A percentile compares a stretch with the other conserved stretches of the same genome.
Evolutionary conservation across 2,888 invertebrate species (phyloP).

Genomic region (Caenorhabditis wallacei): DNA sequence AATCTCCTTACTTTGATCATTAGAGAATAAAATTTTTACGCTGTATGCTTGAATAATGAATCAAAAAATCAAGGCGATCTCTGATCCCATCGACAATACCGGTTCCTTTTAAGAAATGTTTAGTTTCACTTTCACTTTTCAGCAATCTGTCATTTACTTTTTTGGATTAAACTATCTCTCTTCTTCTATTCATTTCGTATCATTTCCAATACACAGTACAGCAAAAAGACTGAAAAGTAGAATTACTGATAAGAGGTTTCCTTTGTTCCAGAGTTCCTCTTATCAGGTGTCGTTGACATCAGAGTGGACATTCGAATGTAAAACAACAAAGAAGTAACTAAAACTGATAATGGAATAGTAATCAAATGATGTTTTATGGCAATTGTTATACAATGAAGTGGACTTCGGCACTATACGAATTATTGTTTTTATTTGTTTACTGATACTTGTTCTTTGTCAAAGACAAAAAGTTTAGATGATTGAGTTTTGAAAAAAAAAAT

Average conservation of each 20-base stretch:
- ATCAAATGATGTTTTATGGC: slow-evolving; percentile 15
- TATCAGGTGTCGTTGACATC: slow-evolving; percentile 1
- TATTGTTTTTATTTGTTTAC: not conserved
- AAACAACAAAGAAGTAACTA: not conserved
- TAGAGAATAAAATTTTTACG: no score
- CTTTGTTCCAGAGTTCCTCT: slow-evolving; percentile 49
- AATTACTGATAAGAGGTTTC: slow-evolving; percentile 29
- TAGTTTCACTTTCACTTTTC: slow-evolving; percentile 43
- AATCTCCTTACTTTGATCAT: not conserved
- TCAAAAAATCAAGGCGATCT: not conserved
- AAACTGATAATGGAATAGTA: slow-evolving; percentile 1
- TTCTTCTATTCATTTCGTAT: slow-evolving; percentile 21
- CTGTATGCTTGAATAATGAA: not conserved
- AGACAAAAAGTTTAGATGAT: no score
- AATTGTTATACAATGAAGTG: not conserved
- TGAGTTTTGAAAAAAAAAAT: no score
- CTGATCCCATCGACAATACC: slow-evolving; percentile 17
- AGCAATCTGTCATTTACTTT: not conserved
- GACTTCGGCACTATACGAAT: not conserved
- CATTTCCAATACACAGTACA: slow-evolving; percentile 8
- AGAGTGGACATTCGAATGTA: slow-evolving; percentile 5
- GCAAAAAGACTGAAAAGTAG: slow-evolving; percentile 22
- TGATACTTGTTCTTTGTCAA: no score
- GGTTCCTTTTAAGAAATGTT: slow-evolving; percentile 26
- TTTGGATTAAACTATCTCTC: slow-evolving; percentile 12